Evolutionary conservation across 92 coral and sea anemone genomes (phyloP), one percentile per base, ranked within the genome.

Genomic region (Blastomussa wellsi): DNA sequence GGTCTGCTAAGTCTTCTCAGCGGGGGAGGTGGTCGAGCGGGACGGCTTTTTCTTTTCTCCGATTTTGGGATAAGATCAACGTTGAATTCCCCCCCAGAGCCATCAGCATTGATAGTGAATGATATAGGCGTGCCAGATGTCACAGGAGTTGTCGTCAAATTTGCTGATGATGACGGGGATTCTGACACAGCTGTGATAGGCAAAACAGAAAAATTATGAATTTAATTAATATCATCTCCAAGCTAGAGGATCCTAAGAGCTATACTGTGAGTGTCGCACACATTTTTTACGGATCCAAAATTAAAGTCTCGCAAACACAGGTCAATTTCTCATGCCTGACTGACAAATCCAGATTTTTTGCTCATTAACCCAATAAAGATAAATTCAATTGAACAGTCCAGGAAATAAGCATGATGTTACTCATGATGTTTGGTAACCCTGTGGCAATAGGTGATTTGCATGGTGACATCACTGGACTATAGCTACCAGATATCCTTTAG

Each of bases 11-110:
- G 74, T 39, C 89, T 82, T 26, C 91, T 89, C 17, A 41, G 32
- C 0, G 93, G 98, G 32, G 93, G 92, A 53, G 97, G 94, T 32
- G 92, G 97, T 0, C 92, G 92, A n/a, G 94, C 84, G 5, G 94
- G 88, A 41, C 89, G 89, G 66, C 74, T 83, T 77, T 87, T 92
- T 76, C 90, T 91, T 86, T 74, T 86, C 75, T 91, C 93, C 16
- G 71, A 79, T 84, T 77, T 89, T 60, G 72, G 85, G 71, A 74
- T 44, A 44, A 77, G 3, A 66, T 91, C 88, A 35, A 87, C 10
- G 67, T 87, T 88, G 49, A 86, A 42, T 74, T 91, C 93, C 32
- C 75, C 83, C n/a, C 88, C 89, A 62, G 87, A 39, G 62, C 88
- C 90, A 42, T 79, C 93, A 42, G 85, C 77, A 24, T 68, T 88